Evolutionary conservation across 2,888 invertebrate genomes (phyloP).

Genomic region (Vanessa cardui): DNA sequence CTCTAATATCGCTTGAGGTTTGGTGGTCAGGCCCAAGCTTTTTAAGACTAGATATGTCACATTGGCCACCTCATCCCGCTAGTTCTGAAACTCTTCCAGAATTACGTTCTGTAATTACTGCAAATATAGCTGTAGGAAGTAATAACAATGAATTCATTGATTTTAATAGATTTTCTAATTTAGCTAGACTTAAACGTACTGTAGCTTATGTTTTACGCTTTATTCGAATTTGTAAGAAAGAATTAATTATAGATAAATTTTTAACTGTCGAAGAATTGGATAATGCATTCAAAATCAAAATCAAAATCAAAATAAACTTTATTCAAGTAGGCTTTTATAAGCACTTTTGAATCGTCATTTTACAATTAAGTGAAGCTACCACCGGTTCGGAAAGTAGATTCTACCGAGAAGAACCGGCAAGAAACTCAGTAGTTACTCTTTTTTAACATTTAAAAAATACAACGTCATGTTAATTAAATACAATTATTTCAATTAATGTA

Average conservation of each 20-base stretch:
- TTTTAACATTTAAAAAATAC: too few relatives aligned
- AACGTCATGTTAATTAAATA: too few relatives aligned
- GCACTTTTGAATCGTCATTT: too few relatives aligned
- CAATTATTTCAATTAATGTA: too few relatives aligned
- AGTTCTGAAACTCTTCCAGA: not conserved
- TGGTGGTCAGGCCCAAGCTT: not conserved
- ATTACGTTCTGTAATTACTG: not conserved
- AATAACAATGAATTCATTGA: constrained; percentile 18
- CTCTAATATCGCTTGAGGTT: not conserved
- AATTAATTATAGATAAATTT: not conserved
- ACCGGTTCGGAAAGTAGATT: too few relatives aligned
- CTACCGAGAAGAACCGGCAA: too few relatives aligned
- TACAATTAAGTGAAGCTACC: too few relatives aligned
- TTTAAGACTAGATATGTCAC: not conserved
- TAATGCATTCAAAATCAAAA: too few relatives aligned
- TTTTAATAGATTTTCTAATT: constrained; percentile 35
- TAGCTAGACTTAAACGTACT: constrained; percentile 27
- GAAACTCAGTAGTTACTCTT: too few relatives aligned
- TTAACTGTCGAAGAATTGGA: too few relatives aligned
- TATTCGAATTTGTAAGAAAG: constrained; percentile 31
- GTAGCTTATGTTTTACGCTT: constrained; percentile 39
- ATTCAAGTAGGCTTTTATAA: too few relatives aligned
- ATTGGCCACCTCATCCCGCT: not conserved
- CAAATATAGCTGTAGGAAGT: not conserved
- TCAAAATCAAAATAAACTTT: too few relatives aligned